These are phyloP conservation scores for pig (Sus scrofa) DNA, from an alignment of 2,113 vertebrate species.

Conservation along the genomic window DNA sequence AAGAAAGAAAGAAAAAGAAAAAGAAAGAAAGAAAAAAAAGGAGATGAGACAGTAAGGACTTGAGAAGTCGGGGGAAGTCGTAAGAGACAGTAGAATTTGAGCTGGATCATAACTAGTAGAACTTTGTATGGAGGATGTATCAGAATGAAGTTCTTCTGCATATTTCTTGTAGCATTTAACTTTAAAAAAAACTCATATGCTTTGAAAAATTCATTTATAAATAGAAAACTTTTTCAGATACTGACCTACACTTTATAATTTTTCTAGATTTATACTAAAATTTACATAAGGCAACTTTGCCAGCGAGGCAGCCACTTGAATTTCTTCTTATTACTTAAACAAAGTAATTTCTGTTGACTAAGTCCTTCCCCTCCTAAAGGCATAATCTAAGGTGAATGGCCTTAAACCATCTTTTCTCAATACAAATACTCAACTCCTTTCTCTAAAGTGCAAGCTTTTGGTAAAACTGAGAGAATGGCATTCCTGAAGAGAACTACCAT, in stretches of 20 bases:
- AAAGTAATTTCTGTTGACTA: background rate
- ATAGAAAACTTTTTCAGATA: background rate
- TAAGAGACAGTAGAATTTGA: background rate
- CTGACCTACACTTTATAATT: constrained; percentile 2
- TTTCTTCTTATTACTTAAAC: background rate
- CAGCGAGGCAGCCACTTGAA: background rate
- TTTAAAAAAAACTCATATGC: constrained; percentile 50
- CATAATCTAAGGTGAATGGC: background rate
- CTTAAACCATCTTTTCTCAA: background rate
- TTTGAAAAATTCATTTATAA: constrained; percentile 20
- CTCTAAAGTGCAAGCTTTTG: background rate
- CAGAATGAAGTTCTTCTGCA: constrained; percentile 46
- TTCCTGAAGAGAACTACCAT: background rate
- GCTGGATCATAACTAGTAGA: background rate
- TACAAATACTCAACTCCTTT: background rate
- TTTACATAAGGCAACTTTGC: background rate
- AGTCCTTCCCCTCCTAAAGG: background rate
- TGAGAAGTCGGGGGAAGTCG: background rate
- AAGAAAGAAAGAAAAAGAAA: no score
- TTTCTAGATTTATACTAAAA: constrained; percentile 21
- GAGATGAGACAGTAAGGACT: background rate
- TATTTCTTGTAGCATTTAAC: background rate
- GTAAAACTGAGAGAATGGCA: background rate
- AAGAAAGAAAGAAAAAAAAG: background rate
- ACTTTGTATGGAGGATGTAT: background rate